Conservation (phyloP, 2,113 vertebrate genomes). For the Meles meles region DNA sequence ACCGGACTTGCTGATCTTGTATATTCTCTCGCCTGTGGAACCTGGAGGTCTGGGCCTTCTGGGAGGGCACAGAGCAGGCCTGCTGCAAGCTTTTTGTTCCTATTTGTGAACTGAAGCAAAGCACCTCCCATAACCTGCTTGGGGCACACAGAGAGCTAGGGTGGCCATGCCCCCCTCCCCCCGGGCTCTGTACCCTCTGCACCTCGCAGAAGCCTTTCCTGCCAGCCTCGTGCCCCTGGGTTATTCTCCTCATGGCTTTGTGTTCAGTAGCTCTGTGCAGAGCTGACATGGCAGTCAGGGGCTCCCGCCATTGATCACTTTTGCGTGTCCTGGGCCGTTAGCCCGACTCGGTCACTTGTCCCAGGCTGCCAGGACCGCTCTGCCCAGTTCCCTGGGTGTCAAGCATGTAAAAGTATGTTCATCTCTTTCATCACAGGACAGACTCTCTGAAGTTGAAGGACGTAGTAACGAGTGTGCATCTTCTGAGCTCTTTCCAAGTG, state of each 20-base stretch:
- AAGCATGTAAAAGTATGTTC: background rate
- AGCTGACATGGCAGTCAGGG: fast-evolving
- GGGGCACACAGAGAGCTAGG: background rate
- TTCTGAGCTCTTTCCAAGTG: slow-evolving; percentile 14
- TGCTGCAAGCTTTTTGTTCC: background rate
- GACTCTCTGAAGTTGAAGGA: background rate
- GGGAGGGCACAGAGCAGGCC: background rate
- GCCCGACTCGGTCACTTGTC: background rate
- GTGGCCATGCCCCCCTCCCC: fast-evolving
- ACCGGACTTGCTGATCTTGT: background rate
- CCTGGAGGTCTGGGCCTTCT: background rate
- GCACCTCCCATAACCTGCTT: background rate
- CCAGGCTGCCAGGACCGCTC: background rate
- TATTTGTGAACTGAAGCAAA: background rate
- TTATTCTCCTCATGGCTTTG: background rate
- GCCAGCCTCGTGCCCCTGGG: background rate
- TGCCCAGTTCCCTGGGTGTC: background rate
- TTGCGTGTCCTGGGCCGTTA: background rate
- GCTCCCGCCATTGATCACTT: fast-evolving
- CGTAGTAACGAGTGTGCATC: background rate
- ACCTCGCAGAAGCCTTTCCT: background rate
- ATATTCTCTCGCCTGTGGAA: background rate
- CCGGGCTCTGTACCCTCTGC: background rate
- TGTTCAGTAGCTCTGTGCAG: background rate
- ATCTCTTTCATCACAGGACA: background rate